phyloP scores from a whole-genome alignment of 1,140 invertebrate species.

The Trichoplusia ni region DNA sequence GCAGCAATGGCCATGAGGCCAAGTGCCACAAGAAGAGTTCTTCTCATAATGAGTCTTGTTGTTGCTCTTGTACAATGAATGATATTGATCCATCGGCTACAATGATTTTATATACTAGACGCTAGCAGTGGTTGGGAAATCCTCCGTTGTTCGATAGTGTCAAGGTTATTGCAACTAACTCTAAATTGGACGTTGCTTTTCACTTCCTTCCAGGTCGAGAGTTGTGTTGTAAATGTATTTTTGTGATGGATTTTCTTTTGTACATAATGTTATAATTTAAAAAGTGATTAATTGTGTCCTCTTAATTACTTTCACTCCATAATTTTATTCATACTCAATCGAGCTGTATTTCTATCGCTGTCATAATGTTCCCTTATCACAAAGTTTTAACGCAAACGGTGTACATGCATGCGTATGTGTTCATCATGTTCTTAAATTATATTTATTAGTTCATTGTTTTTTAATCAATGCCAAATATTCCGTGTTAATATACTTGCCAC shows the following conservation, averaged over 20 bases:
- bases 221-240: too few species aligned
- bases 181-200: constrained; percentile 41
- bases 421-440: too few species aligned
- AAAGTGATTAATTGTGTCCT: too few species aligned
- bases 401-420: too few species aligned
- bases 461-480: too few species aligned
- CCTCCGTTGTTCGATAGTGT: constrained; percentile 41
- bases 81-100: constrained; percentile 47
- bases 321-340: too few species aligned
- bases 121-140: constrained; percentile 44
- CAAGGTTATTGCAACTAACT: constrained; percentile 51
- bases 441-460: too few species aligned
- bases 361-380: too few species aligned
- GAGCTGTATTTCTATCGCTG: too few species aligned
- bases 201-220: constrained; percentile 42
- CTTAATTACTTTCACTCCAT: too few species aligned
- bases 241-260: not conserved
- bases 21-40: constrained; percentile 53
- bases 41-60: constrained; percentile 55
- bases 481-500: too few species aligned
- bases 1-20: constrained; percentile 63
- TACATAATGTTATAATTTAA: not conserved
- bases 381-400: too few species aligned
- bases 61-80: constrained; percentile 45
- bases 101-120: constrained; percentile 66